Conservation (phyloP, 2,888 invertebrate genomes). For the Bruchidius siliquastri region DNA sequence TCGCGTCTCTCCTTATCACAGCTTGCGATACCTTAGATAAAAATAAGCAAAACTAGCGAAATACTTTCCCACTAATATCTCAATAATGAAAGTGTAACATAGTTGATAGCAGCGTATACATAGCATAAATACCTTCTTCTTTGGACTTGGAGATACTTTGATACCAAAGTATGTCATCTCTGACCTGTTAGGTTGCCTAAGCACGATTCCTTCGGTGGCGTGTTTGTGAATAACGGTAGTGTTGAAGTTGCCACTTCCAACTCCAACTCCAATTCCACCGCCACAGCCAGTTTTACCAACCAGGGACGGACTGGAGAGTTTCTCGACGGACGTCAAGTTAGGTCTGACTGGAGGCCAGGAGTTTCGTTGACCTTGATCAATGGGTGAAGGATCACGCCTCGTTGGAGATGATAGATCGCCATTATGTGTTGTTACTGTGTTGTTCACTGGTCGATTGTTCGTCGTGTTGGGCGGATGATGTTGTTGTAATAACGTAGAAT, state of each 20-base stretch:
- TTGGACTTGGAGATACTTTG: conserved; percentile 32
- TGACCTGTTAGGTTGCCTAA: conserved; percentile 43
- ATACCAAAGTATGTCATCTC: conserved; percentile 47
- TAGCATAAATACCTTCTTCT: conserved; percentile 24
- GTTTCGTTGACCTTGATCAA: not conserved
- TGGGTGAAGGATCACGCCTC: not conserved
- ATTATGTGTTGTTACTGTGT: too few relatives aligned
- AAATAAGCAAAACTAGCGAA: too few relatives aligned
- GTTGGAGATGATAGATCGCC: too few relatives aligned
- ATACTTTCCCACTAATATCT: too few relatives aligned
- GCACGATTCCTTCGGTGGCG: conserved; percentile 24
- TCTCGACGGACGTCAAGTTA: conserved; percentile 29
- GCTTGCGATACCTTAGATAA: conserved; percentile 18
- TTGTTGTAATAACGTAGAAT: too few relatives aligned
- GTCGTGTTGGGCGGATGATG: too few relatives aligned
- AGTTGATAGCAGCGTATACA: too few relatives aligned
- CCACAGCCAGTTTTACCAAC: conserved; percentile 28
- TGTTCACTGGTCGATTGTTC: too few relatives aligned
- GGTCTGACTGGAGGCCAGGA: conserved; percentile 12
- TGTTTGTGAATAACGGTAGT: not conserved
- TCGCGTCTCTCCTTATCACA: conserved; percentile 30
- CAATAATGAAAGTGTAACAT: too few relatives aligned
- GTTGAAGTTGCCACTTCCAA: not conserved
- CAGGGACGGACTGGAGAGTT: conserved; percentile 41
- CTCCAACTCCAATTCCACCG: conserved; percentile 6